These are phyloP conservation scores for Cuniculus paca DNA, from an alignment of 2,797 vertebrate genomes.

Conservation along the genomic window DNA sequence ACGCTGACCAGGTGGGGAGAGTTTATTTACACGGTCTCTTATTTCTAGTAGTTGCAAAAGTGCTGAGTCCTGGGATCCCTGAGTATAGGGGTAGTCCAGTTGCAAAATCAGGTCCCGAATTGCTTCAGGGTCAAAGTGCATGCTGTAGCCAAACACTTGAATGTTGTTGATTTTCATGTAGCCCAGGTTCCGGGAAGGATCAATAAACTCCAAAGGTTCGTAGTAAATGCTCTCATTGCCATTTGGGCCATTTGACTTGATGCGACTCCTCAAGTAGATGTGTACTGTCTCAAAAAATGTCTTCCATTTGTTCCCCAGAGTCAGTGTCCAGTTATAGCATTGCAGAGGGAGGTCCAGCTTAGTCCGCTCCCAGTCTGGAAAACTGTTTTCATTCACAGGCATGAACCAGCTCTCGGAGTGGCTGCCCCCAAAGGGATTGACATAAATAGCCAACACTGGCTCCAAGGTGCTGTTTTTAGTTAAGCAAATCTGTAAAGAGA, in stretches of 20 bases:
- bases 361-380: conserved; percentile 97
- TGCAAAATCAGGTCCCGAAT: conserved; percentile 98
- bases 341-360: conserved; percentile 97
- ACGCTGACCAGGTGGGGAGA: conserved; percentile 95
- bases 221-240: conserved; percentile 96
- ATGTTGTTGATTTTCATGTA: conserved; percentile 99
- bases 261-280: conserved; percentile 96
- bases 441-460: conserved; percentile 95
- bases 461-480: conserved; percentile 99
- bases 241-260: conserved; percentile 92
- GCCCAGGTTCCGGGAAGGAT: conserved; percentile 95
- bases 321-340: conserved; percentile 98
- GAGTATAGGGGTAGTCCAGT: conserved; percentile 98
- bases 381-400: conserved; percentile 94
- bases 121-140: conserved; percentile 98
- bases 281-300: conserved; percentile 99
- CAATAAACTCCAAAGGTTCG: conserved; percentile 95
- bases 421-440: conserved; percentile 98
- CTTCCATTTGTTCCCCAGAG: conserved; percentile 98
- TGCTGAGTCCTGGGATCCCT: conserved; percentile 97
- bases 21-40: conserved; percentile 96
- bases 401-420: conserved; percentile 99
- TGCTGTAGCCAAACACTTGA: conserved; percentile 99
- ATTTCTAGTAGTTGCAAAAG: conserved; percentile 97
- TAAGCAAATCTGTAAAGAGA: conserved; percentile 97